Evolutionary conservation across 2,113 vertebrate genomes (phyloP), one percentile per base, ranked within the genome.

Genomic region (Syngnathus scovelli): DNA sequence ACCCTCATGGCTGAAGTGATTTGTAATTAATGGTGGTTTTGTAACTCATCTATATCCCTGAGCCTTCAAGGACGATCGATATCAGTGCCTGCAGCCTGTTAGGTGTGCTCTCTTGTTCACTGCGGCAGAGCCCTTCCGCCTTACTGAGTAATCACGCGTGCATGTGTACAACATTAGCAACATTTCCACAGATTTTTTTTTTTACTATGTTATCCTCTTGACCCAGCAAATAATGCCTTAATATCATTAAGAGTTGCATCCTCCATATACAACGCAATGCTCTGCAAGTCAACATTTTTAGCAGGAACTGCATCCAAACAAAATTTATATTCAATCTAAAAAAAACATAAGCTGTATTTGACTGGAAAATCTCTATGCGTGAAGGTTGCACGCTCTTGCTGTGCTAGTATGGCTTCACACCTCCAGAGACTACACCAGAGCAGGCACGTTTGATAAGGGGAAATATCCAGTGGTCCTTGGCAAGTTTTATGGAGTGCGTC

Each of bases 1-100:
- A 90, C 84, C 89, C 88, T 88, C 83, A 87, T 79, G 85, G 87
- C 82, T 88, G 71, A 84, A 88, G 83, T 83, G 82, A 90, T 88
- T 86, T 85, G 88, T 90, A 90, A 91, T 89, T 90, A 91, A 91
- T 86, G 77, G 69, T 77, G 82, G 81, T 86, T 90, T 89, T 89
- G 83, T 84, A 87, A 86, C 78, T 87, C 82, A 80, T 88, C 84
- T 88, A 84, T 88, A 87, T 81, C 75, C 72, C 75, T 84, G 81
- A 82, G 85, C 83, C 85, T 81, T 90, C 87, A 69, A 88, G 80
- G 56, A 61, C 67, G 27, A 89, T 92, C 89, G 43, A 91, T 91
- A 82, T 59, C 68, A 65, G 62, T 78, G 81, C 81, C 75, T 84
- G 85, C 86, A 83, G 84, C 70, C 83, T 27, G 33, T 74, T 76